phyloP scores from a whole-genome alignment of 2,888 invertebrate species.

The Ernsta delagoae region DNA sequence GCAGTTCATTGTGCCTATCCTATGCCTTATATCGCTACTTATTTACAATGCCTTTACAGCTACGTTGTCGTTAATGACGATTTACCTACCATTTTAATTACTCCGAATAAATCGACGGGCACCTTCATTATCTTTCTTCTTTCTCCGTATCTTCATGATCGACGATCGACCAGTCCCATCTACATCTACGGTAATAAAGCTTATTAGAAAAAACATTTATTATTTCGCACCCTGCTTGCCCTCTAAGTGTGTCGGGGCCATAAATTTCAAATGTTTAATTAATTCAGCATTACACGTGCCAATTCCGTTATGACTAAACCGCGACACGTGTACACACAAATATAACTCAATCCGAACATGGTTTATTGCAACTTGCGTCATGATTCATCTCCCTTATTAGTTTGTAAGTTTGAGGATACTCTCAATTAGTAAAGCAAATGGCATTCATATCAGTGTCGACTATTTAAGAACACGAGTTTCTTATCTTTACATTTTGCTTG shows the following conservation, averaged over 20 bases:
- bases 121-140: no score
- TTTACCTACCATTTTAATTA: no score
- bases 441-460: constrained; percentile 14
- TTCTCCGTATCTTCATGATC: no score
- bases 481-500: no score
- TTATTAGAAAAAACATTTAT: background rate
- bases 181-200: no score
- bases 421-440: constrained; percentile 25
- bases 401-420: constrained; percentile 21
- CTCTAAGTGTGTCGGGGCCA: background rate
- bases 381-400: constrained; percentile 44
- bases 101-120: no score
- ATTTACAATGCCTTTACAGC: no score
- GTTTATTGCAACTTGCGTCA: constrained; percentile 38
- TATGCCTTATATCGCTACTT: no score
- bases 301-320: constrained; percentile 21
- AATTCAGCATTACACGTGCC: constrained; percentile 15
- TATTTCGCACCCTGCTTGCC: background rate
- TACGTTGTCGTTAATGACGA: no score
- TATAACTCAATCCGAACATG: constrained; percentile 22
- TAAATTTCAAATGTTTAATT: constrained; percentile 17
- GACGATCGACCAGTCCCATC: no score
- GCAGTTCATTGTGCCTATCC: no score
- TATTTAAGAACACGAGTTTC: constrained; percentile 21
- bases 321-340: constrained; percentile 18